Evolutionary conservation across 2,113 vertebrate genomes (phyloP).

Genomic region (Oryzias javanicus): DNA sequence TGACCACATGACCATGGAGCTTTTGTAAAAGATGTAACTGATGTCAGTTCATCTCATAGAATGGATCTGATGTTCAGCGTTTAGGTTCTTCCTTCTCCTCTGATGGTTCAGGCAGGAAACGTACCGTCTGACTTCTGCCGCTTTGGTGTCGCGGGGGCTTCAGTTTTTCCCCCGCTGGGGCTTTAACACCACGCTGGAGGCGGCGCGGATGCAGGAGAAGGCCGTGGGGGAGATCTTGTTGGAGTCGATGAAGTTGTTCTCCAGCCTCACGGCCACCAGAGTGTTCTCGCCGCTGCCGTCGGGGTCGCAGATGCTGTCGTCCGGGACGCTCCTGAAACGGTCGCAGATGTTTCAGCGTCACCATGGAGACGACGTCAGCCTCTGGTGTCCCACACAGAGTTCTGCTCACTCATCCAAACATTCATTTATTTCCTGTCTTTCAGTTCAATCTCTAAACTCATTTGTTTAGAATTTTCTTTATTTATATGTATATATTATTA

Average conservation of each 20-base stretch:
- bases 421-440: no score
- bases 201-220: constrained; percentile 89
- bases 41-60: background rate
- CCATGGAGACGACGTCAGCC: no score
- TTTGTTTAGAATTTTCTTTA: no score
- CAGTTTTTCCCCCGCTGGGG: constrained; percentile 83
- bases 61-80: constrained; percentile 10
- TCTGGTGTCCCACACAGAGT: no score
- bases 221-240: constrained; percentile 82
- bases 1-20: background rate
- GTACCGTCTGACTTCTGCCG: background rate
- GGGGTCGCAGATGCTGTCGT: constrained; percentile 84
- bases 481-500: no score
- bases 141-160: constrained; percentile 6
- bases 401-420: no score
- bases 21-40: constrained; percentile 4
- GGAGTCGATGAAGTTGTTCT: constrained; percentile 89
- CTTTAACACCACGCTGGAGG: constrained; percentile 87
- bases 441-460: no score
- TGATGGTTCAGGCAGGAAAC: background rate
- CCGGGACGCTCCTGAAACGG: constrained; percentile 78
- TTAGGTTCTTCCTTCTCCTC: background rate
- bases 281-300: constrained; percentile 75
- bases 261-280: constrained; percentile 87
- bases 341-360: constrained; percentile 9